phyloP scores from a whole-genome alignment of 2,113 vertebrate genomes.

The Plecotus auritus region DNA sequence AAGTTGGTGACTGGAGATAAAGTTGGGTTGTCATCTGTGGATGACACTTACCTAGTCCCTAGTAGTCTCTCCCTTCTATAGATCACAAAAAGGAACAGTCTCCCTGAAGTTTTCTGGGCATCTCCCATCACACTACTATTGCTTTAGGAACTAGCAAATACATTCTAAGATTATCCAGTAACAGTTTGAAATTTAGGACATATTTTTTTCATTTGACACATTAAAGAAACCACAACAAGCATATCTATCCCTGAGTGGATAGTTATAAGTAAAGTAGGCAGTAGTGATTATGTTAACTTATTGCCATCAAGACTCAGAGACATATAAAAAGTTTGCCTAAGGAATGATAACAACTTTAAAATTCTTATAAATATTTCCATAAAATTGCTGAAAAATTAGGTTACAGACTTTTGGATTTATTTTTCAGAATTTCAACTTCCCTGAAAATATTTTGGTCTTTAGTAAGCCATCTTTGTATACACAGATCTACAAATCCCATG shows the following conservation, averaged over 20 bases:
- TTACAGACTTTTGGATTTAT: background rate
- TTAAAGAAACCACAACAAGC: background rate
- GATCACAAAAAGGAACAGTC: background rate
- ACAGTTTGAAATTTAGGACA: background rate
- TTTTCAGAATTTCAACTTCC: background rate
- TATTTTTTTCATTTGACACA: background rate
- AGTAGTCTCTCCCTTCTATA: background rate
- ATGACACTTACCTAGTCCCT: background rate
- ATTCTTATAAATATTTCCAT: background rate
- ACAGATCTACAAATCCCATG: background rate
- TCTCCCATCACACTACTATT: background rate
- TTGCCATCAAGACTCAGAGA: background rate
- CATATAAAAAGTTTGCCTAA: background rate
- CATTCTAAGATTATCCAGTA: background rate
- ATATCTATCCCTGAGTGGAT: background rate
- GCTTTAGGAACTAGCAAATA: background rate
- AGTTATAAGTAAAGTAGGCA: background rate
- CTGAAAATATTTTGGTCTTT: background rate
- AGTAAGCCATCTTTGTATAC: background rate
- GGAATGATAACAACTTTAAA: background rate
- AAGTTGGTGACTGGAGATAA: background rate
- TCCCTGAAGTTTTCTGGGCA: background rate
- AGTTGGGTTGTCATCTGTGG: background rate
- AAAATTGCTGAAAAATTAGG: background rate
- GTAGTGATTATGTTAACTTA: background rate